Evolutionary conservation across 1,140 invertebrate species (phyloP), one percentile per base, ranked within the genome.

Genomic region (Drosophila santomea): DNA sequence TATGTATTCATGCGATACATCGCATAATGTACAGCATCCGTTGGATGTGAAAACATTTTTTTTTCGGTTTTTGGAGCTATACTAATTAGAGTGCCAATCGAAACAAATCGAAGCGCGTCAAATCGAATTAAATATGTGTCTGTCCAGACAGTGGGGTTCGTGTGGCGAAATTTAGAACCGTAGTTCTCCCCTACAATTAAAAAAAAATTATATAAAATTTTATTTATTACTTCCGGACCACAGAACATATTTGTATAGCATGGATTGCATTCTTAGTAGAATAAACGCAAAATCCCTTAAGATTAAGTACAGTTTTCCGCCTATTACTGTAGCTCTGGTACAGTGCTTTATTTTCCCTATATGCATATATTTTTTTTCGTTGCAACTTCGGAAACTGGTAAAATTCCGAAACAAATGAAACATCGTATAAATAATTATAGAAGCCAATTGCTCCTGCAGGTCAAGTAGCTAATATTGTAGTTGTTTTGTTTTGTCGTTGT

Each of bases 391-490:
- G 20, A 61, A 84, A 68, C 78, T 90, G 86, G 86, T 83, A 90
- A 90, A 84, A 91, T 91, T 86, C 83, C 80, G 80, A 88, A 91
- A 91, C 88, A 91, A 91, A 91, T 91, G 88, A 91, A 91, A 91
- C 88, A 91, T 91, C 88, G 88, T 91, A 91, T 91, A 91, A 91
- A 91, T 84, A 91, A 91, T 90, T 90, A 86, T 76, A 90, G 77
- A 88, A 69, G 80, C 67, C 67, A 84, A 84, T 72, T 86, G 67
- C 63, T 69, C 78, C 80, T 81, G 52, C 60, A 41, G 82, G 82
- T 85, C 82, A 85, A 81, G 74, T 50, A 63, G 51, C 77, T 64
- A 71, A 68, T 67, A 63, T 80, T 76, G 50, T 78, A 67, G 60
- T 68, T 77, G 2, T 76, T 72, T 39, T 39, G 38, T 14, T 36